Percentiles rank a stretch among this genome's conserved stretches.
phyloP scores from a whole-genome alignment of 23 tunicate species.

The Trididemnum clinides region DNA sequence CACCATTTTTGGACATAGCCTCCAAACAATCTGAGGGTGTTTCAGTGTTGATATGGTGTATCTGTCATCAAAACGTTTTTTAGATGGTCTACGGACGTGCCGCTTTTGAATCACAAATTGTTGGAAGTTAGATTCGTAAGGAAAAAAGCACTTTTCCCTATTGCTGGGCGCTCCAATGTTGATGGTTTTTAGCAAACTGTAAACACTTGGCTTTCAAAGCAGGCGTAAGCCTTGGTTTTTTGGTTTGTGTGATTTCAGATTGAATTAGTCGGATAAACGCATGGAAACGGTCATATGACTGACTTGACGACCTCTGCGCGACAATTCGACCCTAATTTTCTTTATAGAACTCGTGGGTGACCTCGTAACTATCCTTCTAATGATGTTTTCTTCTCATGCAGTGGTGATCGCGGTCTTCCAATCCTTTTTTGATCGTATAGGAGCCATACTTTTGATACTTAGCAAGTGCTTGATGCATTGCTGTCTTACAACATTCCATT shows the following conservation, averaged over 20 bases:
- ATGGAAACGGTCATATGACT: not conserved
- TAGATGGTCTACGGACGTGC: not conserved
- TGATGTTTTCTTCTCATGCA: no score
- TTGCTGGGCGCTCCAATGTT: not conserved
- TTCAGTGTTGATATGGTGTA: not conserved
- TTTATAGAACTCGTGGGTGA: not conserved
- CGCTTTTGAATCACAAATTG: not conserved
- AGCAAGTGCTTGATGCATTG: not conserved
- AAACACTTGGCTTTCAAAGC: not conserved
- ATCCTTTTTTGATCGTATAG: no score
- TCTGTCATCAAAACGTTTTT: not conserved
- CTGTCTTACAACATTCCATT: not conserved
- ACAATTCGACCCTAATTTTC: not conserved
- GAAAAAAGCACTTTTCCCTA: not conserved
- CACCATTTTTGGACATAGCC: not conserved
- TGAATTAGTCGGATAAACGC: not conserved
- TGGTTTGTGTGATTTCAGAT: no score
- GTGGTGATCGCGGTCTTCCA: no score
- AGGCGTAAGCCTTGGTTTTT: no score
- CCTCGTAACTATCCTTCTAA: not conserved
- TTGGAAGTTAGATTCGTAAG: not conserved
- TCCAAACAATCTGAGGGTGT: not conserved
- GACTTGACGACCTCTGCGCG: not conserved
- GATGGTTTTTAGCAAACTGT: not conserved
- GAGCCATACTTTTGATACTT: not conserved